Evolutionary conservation across 2,113 vertebrate species (phyloP).

Genomic region (Puffinus mauretanicus): DNA sequence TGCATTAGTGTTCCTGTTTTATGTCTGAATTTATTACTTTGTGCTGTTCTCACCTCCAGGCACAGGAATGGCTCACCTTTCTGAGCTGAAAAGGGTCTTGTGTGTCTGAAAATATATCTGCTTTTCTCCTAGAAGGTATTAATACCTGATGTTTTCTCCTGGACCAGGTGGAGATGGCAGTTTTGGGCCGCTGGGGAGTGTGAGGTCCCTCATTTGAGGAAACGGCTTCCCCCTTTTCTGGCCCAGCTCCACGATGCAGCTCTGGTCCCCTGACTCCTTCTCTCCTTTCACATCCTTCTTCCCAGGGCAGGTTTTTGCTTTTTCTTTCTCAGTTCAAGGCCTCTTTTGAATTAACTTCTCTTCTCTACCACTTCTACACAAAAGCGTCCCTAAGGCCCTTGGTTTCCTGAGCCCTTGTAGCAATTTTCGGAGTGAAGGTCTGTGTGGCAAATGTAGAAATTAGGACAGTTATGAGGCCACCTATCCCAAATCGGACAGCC

Average conservation of each 20-base stretch:
- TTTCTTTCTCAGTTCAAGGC: neutral
- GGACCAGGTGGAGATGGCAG: neutral
- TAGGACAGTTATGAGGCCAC: conserved; percentile 3
- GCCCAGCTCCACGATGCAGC: neutral
- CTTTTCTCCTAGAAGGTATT: neutral
- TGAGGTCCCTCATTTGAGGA: neutral
- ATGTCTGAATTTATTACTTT: neutral
- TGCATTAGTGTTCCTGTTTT: neutral
- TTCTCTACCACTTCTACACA: neutral
- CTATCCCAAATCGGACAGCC: neutral
- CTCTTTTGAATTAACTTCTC: neutral
- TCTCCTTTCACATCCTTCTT: neutral
- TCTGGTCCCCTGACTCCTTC: neutral
- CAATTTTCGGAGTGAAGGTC: neutral
- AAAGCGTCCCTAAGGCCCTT: neutral
- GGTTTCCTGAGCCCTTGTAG: neutral
- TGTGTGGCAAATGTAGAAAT: neutral
- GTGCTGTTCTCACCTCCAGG: neutral
- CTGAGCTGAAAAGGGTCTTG: neutral
- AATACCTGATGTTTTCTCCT: neutral
- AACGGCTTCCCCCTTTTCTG: neutral
- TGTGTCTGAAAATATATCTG: neutral
- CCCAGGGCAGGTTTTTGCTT: neutral
- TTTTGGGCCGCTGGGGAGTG: fast-evolving
- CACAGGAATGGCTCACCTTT: neutral